phyloP scores from a whole-genome alignment of 2,113 vertebrate genomes.

The Podarcis muralis region DNA sequence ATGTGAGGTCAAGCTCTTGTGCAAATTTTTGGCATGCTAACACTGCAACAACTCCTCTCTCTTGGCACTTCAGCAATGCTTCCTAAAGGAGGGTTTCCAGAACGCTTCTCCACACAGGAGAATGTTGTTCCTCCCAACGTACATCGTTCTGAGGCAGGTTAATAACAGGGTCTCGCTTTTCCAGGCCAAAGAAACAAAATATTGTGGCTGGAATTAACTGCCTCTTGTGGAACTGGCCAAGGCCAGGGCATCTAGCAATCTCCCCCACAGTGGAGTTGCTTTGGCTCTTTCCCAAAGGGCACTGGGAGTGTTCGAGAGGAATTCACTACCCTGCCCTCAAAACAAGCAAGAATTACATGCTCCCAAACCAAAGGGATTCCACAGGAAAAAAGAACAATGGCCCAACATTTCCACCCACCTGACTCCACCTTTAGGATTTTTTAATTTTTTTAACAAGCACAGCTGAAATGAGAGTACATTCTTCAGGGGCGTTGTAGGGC shows the following conservation, averaged over 20 bases:
- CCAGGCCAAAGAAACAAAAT: constrained; percentile 13
- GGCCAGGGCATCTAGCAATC: neutral
- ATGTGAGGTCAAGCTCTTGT: neutral
- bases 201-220: neutral
- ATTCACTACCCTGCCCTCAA: constrained; percentile 32
- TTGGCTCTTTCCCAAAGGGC: constrained; percentile 37
- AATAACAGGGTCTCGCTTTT: neutral
- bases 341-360: constrained; percentile 4
- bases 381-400: neutral
- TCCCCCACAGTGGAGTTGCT: constrained; percentile 21
- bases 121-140: constrained; percentile 28
- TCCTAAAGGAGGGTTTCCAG: constrained; percentile 12
- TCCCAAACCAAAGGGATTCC: neutral
- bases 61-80: constrained; percentile 16
- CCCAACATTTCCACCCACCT: neutral
- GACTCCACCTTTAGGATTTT: neutral
- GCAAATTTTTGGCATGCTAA: constrained; percentile 22
- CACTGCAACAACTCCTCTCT: constrained; percentile 9
- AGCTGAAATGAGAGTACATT: neutral
- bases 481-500: neutral
- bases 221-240: constrained; percentile 2
- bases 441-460: neutral
- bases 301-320: constrained; percentile 30
- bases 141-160: neutral
- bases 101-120: neutral